A percentile compares a stretch with the other conserved stretches of the same genome.
phyloP scores from a whole-genome alignment of 2,888 invertebrate species.

The Lasius fuliginosus region DNA sequence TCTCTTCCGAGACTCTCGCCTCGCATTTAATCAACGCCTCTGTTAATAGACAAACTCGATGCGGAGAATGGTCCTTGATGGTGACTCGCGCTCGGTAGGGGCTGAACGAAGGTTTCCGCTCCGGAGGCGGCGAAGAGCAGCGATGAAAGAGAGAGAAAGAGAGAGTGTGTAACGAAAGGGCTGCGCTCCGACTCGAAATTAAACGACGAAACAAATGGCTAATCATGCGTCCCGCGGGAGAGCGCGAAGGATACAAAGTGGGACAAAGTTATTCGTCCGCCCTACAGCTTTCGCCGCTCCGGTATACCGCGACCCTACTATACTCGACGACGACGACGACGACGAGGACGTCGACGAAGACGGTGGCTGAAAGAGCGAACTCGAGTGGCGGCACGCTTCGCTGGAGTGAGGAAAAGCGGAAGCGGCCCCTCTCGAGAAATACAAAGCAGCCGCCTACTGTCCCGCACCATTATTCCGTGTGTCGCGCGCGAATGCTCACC shows the following conservation, averaged over 20 bases:
- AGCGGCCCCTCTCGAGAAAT: conserved; percentile 67
- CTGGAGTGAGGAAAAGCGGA: conserved; percentile 44
- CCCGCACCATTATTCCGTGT: conserved; percentile 62
- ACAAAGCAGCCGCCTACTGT: conserved; percentile 61
- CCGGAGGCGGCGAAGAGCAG: conserved; percentile 35
- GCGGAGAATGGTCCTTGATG: conserved; percentile 82
- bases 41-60: conserved; percentile 85
- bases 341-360: neutral
- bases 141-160: conserved; percentile 39
- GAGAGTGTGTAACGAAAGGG: conserved; percentile 69
- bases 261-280: conserved; percentile 57
- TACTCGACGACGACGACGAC: neutral
- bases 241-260: conserved; percentile 67
- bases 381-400: conserved; percentile 63
- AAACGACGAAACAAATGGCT: conserved; percentile 85
- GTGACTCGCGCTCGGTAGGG: conserved; percentile 57
- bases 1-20: conserved; percentile 72
- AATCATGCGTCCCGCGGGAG: conserved; percentile 82
- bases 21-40: conserved; percentile 84
- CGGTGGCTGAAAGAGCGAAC: conserved; percentile 34
- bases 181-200: conserved; percentile 78
- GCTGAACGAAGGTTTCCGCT: conserved; percentile 17
- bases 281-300: conserved; percentile 53
- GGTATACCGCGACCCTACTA: conserved; percentile 31
- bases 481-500: conserved; percentile 37